Evolutionary conservation across 2,888 invertebrate genomes (phyloP).

Genomic region (Hoplodrina ambigua): DNA sequence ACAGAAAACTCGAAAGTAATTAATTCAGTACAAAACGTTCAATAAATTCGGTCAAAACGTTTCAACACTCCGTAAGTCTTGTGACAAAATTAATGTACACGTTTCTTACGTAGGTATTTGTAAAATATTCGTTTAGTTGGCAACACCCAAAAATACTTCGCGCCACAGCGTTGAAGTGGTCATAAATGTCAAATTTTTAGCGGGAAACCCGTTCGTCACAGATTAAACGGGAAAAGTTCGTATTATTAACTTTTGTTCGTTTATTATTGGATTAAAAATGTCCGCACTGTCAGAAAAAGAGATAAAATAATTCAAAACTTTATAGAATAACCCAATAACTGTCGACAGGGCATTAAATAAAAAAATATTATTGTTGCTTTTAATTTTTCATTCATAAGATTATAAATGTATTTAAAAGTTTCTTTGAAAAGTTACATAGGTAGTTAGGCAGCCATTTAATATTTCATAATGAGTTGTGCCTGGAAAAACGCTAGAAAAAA

Average conservation of each 20-base stretch:
- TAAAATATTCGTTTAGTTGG: slow-evolving; percentile 54
- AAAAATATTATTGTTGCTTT: neutral
- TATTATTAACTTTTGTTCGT: slow-evolving; percentile 27
- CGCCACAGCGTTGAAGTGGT: slow-evolving; percentile 41
- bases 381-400: slow-evolving; percentile 43
- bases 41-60: slow-evolving; percentile 48
- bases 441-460: slow-evolving; percentile 1
- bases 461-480: slow-evolving; percentile 10
- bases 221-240: slow-evolving; percentile 25
- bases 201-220: slow-evolving; percentile 43
- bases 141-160: slow-evolving; percentile 51
- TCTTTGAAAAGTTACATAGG: neutral
- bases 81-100: slow-evolving; percentile 54
- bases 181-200: slow-evolving; percentile 57
- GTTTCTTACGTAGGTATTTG: slow-evolving; percentile 57
- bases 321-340: slow-evolving; percentile 5
- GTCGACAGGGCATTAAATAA: neutral
- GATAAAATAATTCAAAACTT: slow-evolving; percentile 12
- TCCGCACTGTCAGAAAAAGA: neutral
- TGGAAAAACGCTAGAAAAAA: slow-evolving; percentile 8
- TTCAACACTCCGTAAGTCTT: slow-evolving; percentile 40
- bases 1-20: slow-evolving; percentile 21
- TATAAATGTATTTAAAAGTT: neutral
- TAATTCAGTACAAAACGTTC: slow-evolving; percentile 31
- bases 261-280: slow-evolving; percentile 36